Evolutionary conservation across 2,797 vertebrate genomes (phyloP), one percentile per base, ranked within the genome.

Genomic region (Darevskia mixta): DNA sequence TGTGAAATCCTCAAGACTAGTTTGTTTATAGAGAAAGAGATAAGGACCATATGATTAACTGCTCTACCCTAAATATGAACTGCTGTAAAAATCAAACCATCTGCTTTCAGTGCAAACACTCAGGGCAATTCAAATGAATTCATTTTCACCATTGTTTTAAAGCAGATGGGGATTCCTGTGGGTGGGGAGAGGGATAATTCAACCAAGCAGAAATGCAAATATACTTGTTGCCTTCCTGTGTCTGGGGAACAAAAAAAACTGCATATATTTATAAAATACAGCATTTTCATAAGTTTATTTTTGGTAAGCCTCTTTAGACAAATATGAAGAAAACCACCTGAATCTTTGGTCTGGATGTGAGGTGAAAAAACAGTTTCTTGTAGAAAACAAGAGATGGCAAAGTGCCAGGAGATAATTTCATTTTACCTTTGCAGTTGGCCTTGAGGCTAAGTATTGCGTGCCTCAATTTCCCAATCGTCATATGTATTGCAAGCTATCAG

Each of bases 11-110:
- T 73, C 15, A 35, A 41, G 35, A 81, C 79, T 17, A 32, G 18
- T 18, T 58, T 84, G 82, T 71, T 88, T 88, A 84, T 29, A 72
- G 66, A 66, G 18, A 79, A 88, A 79, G 35, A 79, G 75, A 84
- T 79, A 79, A 88, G 66, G 45, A 72, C 75, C 75, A 72, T 45
- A 88, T 88, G 82, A 88, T 84, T 84, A 88, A 84, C 27, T 43
- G 35, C 13, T 71, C 82, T 58, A 17, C 15, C 17, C 49, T 84
- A 71, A 72, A 72, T 79, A 83, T 79, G 27, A 88, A 79, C 82
- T 79, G 49, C 82, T 79, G 64, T 41, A 81, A 61, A 87, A 79
- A 79, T 8, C 27, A 43, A 72, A 32, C 82, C 87, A 88, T 88
- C 87, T 88, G 82, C 11, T 84, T 71, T 72, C 66, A 41, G 20